Conservation (phyloP, 2,888 invertebrate species). For the Chironomus riparius region DNA sequence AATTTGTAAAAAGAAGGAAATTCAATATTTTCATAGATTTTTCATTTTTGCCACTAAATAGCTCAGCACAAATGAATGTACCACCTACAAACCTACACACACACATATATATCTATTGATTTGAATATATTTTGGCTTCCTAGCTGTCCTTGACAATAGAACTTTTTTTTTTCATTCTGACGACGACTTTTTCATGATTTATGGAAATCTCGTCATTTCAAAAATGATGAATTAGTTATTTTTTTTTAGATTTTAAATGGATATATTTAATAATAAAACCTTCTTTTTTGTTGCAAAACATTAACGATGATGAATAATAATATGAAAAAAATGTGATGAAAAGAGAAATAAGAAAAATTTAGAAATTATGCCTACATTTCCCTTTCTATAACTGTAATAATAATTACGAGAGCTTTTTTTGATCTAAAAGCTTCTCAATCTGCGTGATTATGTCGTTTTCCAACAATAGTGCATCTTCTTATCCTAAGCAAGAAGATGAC, state of each 20-base stretch:
- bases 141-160: constrained; percentile 4
- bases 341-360: background rate
- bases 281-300: background rate
- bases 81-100: background rate
- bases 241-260: no score
- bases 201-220: background rate
- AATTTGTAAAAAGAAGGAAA: background rate
- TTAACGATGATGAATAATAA: background rate
- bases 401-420: no score
- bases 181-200: background rate
- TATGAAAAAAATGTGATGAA: background rate
- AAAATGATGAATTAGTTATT: no score
- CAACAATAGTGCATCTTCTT: no score
- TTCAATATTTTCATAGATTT: background rate
- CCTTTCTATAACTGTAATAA: no score
- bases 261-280: no score
- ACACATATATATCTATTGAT: background rate
- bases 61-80: background rate
- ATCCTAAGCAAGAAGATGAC: no score
- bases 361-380: no score
- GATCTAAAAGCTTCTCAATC: no score
- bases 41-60: background rate
- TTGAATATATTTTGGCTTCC: background rate
- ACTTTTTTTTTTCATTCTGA: background rate
- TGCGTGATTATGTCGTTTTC: no score